Evolutionary conservation across 2,888 invertebrate genomes (phyloP), one percentile per base, ranked within the genome.

Genomic region (Pristionchus arcanus): DNA sequence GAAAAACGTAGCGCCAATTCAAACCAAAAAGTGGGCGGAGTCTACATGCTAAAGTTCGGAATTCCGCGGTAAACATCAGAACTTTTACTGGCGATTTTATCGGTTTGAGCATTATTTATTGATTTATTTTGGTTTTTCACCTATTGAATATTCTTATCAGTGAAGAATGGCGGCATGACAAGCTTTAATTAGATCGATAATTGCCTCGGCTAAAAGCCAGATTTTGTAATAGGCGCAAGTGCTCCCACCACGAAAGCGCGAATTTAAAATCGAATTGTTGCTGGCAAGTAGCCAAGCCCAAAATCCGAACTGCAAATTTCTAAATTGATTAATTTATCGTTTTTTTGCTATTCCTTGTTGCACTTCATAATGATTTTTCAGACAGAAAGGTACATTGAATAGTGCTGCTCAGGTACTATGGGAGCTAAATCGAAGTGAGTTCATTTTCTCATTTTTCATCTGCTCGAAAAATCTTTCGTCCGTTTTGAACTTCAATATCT

Each of bases 401-500:
- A n/a, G 81, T 13, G 37, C 49, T 87, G 84, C 59, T 37, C 87
- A 42, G n/a, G 25, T 71, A 55, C n/a, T 89, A 94, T 94, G 94
- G 94, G 94, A 92, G 94, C 94, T 34, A 94, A 94, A 90, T 94
- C 94, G 68, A 94, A 94, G 94, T 94, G 90, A 92, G 93, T 63
- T 21, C 0, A 0, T 21, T 49, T 87, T 49, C 55, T 21, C 28
- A 42, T 19, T n/a, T 87, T 49, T 77, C 31, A 15, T 0, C 16
- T 49, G 68, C 21, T 55, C 25, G 5, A 42, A 37, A n/a, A 1
- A 28, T 21, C 3, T 34, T 19, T 71, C 84, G 71, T 49, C 68
- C 19, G 21, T 68, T 11, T 31, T 84, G 13, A 4, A 63, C 37
- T 28, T 28, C 13, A 49, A 31, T 13, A 89, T 53, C 68, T 85